Evolutionary conservation across 2,113 vertebrate genomes (phyloP), one percentile per base, ranked within the genome.

Genomic region (Catharus fuscescens): DNA sequence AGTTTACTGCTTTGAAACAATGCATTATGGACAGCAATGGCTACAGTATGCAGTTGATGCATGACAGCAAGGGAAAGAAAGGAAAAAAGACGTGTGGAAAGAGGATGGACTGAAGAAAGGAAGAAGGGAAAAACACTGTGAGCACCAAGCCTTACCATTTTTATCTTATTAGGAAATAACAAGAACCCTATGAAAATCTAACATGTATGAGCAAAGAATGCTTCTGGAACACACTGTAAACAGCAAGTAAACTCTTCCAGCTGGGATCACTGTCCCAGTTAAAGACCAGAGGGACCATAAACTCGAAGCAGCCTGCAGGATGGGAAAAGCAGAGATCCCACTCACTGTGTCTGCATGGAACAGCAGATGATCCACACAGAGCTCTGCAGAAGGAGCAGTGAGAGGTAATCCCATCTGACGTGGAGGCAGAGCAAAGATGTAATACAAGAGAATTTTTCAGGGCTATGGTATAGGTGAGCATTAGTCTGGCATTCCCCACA

Each of bases 1-100:
- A 79, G 53, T 73, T 93, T 74, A 86, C 67, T 93, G 32, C 59
- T 96, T 92, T 91, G 60, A 79, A 81, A 80, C 60, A 93, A 81
- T 12, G 20, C 72, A 72, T 36, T 88, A 69, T 20, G 65, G 73
- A 90, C 42, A 89, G 40, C 52, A 77, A 81, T 18, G 34, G 70
- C 80, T 45, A 69, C 52, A 77, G 52, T 5, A 25, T 16, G 25
- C 40, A 70, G 36, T 2, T 91, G 74, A 90, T 61, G 84, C 32
- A 42, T 9, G 73, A 65, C 4, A 61, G 86, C 45, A 90, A 26
- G 15, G 40, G 86, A 84, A 87, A 25, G 8, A 70, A 86, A 78
- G n/a, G 36, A 62, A 81, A 82, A 88, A 56, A 76, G 16, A 32
- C 11, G 10, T 1, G 4, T 52, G 29, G 67, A 62, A 61, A 56